These are phyloP conservation scores for Aphyosemion australe DNA, from an alignment of 2,113 vertebrate genomes.

Conservation along the genomic window DNA sequence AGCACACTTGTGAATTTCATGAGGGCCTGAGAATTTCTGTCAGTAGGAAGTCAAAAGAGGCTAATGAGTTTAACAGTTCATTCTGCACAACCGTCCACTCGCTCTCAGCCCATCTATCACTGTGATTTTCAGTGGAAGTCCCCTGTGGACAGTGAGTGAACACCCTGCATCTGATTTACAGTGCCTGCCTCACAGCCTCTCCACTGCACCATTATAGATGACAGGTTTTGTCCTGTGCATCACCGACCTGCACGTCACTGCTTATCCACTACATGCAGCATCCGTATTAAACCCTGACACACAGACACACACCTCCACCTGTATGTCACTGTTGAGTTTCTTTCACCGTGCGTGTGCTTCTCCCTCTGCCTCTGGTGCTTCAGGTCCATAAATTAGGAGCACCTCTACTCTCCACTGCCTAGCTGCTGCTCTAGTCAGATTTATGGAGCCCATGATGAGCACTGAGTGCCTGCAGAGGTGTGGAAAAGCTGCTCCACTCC, in stretches of 20 bases:
- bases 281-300: constrained; percentile 9
- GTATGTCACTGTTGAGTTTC: constrained; percentile 46
- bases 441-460: constrained; percentile 63
- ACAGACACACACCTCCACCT: constrained; percentile 29
- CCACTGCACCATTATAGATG: constrained; percentile 34
- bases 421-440: constrained; percentile 55
- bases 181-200: constrained; percentile 37
- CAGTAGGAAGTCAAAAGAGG: constrained; percentile 32
- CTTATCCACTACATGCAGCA: constrained; percentile 10
- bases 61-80: constrained; percentile 62
- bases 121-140: constrained; percentile 36
- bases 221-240: constrained; percentile 24
- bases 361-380: constrained; percentile 47
- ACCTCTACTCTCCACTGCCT: constrained; percentile 38
- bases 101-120: constrained; percentile 43
- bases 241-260: constrained; percentile 27
- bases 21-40: constrained; percentile 47
- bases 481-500: constrained; percentile 51
- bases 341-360: constrained; percentile 40
- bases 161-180: constrained; percentile 38
- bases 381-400: constrained; percentile 58
- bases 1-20: constrained; percentile 31
- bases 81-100: constrained; percentile 26
- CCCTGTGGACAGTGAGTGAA: constrained; percentile 35
- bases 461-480: constrained; percentile 61